Evolutionary conservation across 2,888 invertebrate genomes (phyloP).

Genomic region (Adelphocoris suturalis): DNA sequence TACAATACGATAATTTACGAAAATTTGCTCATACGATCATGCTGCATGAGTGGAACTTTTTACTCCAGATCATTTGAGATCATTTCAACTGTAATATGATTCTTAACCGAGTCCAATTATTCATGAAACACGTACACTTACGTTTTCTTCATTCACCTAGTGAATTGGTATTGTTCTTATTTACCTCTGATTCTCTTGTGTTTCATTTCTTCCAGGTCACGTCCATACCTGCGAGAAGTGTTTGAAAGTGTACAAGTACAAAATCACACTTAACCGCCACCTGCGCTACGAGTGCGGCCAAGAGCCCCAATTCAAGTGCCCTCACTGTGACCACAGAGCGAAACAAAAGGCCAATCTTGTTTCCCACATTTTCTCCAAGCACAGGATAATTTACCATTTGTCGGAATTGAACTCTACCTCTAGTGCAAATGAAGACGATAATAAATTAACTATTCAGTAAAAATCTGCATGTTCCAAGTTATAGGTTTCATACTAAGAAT

Average conservation of each 20-base stretch:
- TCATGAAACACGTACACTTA: too few relatives aligned
- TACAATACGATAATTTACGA: too few relatives aligned
- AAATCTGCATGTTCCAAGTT: too few relatives aligned
- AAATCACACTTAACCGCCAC: conserved; percentile 77
- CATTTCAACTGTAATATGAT: too few relatives aligned
- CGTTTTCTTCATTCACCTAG: too few relatives aligned
- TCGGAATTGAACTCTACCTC: background rate
- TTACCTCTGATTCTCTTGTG: background rate
- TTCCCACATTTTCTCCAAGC: conserved; percentile 72
- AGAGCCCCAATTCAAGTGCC: conserved; percentile 80
- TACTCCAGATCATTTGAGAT: too few relatives aligned
- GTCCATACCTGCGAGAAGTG: conserved; percentile 4
- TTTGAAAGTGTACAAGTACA: conserved; percentile 44
- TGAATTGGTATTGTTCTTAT: background rate
- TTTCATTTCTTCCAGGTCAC: conserved; percentile 35
- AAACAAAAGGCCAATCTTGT: conserved; percentile 74
- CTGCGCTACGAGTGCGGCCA: conserved; percentile 77
- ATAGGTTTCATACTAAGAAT: too few relatives aligned
- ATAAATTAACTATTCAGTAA: too few relatives aligned
- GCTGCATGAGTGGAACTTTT: too few relatives aligned
- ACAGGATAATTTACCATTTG: conserved; percentile 6
- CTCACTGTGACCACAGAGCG: conserved; percentile 78
- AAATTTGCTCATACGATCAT: too few relatives aligned
- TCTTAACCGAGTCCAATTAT: too few relatives aligned
- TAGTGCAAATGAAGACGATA: too few relatives aligned